Evolutionary conservation across 30 jellyfish, hydroid and myxozoan species (phyloP).

Genomic region (Morbakka virulenta): DNA sequence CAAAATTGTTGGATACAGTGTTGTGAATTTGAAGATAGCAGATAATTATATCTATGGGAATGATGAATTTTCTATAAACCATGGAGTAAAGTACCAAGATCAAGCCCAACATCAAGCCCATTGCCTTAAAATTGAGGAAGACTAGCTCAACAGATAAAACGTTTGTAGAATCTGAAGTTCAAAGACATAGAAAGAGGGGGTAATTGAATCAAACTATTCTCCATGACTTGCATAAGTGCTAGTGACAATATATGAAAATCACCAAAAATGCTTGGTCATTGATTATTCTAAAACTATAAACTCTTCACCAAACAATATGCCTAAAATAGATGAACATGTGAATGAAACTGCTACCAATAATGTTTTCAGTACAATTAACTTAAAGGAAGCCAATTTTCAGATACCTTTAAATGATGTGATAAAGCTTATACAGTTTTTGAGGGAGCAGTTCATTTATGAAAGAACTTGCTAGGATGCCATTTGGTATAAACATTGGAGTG

Average conservation of each 20-base stretch:
- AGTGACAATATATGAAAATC: slow-evolving; percentile 8
- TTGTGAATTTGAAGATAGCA: neutral
- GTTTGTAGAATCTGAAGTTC: slow-evolving; percentile 22
- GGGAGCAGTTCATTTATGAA: slow-evolving; percentile 8
- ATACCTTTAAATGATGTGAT: neutral
- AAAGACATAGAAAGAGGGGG: neutral
- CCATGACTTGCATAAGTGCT: slow-evolving; percentile 40
- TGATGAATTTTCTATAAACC: neutral
- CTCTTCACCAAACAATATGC: slow-evolving; percentile 49
- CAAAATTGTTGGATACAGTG: neutral
- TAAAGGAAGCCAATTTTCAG: slow-evolving; percentile 19
- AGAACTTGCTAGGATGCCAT: too few relatives aligned
- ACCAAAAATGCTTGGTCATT: slow-evolving; percentile 3
- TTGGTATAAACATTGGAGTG: neutral
- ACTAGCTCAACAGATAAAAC: slow-evolving; percentile 8
- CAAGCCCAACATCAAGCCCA: slow-evolving; percentile 13
- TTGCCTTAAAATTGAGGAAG: slow-evolving; percentile 1
- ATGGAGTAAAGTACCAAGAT: neutral
- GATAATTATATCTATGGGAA: neutral
- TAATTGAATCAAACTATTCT: slow-evolving; percentile 40
- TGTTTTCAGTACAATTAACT: slow-evolving; percentile 11
- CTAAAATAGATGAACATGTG: slow-evolving; percentile 23
- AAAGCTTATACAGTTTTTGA: slow-evolving; percentile 24
- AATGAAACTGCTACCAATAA: neutral
- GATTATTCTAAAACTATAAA: slow-evolving; percentile 46